Percentiles rank a stretch among this genome's conserved stretches.
Evolutionary conservation across 2,797 vertebrate species (phyloP).

Genomic region (Nyctibius grandis): DNA sequence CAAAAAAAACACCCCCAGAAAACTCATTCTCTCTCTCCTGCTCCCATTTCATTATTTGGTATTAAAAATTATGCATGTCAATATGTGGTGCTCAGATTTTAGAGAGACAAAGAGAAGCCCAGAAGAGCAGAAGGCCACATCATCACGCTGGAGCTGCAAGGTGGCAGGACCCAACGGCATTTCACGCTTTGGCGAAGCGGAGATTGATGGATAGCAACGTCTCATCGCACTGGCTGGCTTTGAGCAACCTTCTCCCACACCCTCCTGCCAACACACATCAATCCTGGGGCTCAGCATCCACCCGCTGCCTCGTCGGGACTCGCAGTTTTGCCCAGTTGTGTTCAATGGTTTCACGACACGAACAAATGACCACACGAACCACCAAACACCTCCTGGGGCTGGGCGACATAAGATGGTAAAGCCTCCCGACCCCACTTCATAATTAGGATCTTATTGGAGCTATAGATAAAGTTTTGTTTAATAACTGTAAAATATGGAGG

Average conservation of each 20-base stretch:
- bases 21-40: background rate
- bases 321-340: background rate
- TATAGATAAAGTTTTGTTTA: background rate
- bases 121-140: background rate
- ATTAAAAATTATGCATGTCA: background rate
- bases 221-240: background rate
- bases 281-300: background rate
- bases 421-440: background rate
- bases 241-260: background rate
- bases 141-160: background rate
- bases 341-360: background rate
- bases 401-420: background rate
- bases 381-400: background rate
- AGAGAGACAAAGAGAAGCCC: background rate
- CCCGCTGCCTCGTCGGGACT: background rate
- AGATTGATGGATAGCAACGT: background rate
- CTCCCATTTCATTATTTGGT: background rate
- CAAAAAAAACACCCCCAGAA: background rate
- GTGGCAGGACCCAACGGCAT: background rate
- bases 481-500: background rate
- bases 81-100: background rate
- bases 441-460: background rate
- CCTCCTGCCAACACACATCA: background rate
- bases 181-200: background rate
- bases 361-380: background rate